phyloP scores from a whole-genome alignment of 2,888 invertebrate species.

The Hylaea fasciaria region DNA sequence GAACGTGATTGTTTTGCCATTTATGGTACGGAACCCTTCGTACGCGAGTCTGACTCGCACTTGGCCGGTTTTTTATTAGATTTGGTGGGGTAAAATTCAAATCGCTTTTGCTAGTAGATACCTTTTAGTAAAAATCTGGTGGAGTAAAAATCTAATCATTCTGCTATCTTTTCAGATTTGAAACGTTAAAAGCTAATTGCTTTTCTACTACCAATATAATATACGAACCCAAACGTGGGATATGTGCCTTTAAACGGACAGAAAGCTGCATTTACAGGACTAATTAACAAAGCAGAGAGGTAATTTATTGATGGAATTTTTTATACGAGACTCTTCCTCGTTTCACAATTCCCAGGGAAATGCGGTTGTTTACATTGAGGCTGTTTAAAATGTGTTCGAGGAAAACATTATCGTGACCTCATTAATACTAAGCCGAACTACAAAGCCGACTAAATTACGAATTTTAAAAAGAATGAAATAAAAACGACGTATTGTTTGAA shows the following conservation, averaged over 20 bases:
- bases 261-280: slow-evolving; percentile 16
- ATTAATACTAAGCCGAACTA: not conserved
- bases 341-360: slow-evolving; percentile 2
- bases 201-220: not conserved
- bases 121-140: too few relatives aligned
- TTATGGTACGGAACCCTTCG: too few relatives aligned
- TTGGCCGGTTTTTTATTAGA: too few relatives aligned
- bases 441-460: too few relatives aligned
- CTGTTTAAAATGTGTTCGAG: not conserved
- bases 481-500: too few relatives aligned
- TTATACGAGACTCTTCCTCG: slow-evolving; percentile 18
- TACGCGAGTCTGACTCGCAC: too few relatives aligned
- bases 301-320: slow-evolving; percentile 28
- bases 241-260: slow-evolving; percentile 26
- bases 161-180: too few relatives aligned
- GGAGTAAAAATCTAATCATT: too few relatives aligned
- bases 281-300: slow-evolving; percentile 18
- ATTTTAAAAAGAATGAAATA: not conserved
- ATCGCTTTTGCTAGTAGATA: too few relatives aligned
- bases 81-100: too few relatives aligned
- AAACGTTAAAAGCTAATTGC: not conserved
- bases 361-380: slow-evolving; percentile 1
- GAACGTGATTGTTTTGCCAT: too few relatives aligned
- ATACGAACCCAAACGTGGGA: slow-evolving; percentile 1
- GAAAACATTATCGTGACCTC: not conserved